These are phyloP conservation scores for Andrena praecox DNA, from an alignment of 2,888 invertebrate genomes.

Conservation along the genomic window DNA sequence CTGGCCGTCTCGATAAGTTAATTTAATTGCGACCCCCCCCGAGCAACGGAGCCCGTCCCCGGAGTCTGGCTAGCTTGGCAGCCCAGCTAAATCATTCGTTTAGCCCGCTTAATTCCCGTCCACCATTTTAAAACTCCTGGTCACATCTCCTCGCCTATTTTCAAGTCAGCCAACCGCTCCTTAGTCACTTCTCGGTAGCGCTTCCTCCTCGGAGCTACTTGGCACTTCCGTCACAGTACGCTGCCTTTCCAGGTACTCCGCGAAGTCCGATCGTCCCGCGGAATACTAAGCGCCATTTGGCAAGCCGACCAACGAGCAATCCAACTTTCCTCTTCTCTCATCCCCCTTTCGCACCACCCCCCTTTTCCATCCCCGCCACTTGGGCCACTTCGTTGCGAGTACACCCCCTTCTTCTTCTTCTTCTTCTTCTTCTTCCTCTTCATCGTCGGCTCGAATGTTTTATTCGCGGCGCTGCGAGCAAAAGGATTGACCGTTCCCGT, in stretches of 20 bases:
- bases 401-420: neutral
- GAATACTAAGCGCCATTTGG: conserved; percentile 83
- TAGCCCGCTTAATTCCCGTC: conserved; percentile 53
- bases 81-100: conserved; percentile 58
- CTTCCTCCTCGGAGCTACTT: conserved; percentile 64
- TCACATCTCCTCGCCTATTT: conserved; percentile 61
- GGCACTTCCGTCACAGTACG: conserved; percentile 80
- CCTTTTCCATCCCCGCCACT: neutral
- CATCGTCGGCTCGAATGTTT: conserved; percentile 56
- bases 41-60: neutral
- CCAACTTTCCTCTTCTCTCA: conserved; percentile 51
- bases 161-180: conserved; percentile 45
- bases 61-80: conserved; percentile 24
- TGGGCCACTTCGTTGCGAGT: neutral
- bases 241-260: conserved; percentile 76
- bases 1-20: conserved; percentile 36
- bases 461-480: conserved; percentile 56
- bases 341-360: neutral
- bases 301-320: conserved; percentile 68
- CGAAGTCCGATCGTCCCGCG: conserved; percentile 73
- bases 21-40: conserved; percentile 51
- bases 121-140: conserved; percentile 48
- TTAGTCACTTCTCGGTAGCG: conserved; percentile 44
- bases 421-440: neutral
- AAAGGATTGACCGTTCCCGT: conserved; percentile 48